Conservation (phyloP, 2,888 invertebrate genomes). For the Venustoraphidia nigricollis region DNA sequence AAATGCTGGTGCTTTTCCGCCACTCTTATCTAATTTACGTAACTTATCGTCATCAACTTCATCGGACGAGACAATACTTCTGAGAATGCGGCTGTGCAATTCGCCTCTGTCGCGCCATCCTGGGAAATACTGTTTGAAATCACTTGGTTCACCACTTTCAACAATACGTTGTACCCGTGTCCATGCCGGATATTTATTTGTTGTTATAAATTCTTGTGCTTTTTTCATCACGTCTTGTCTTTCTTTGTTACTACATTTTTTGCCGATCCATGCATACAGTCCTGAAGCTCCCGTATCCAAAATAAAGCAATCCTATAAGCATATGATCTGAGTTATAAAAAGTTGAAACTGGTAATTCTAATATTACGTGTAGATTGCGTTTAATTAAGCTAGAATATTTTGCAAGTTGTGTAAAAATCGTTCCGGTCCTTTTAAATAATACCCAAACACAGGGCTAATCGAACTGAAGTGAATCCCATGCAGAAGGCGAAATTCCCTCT, state of each 20-base stretch:
- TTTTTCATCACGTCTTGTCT: conserved; percentile 59
- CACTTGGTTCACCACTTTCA: conserved; percentile 69
- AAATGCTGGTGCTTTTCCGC: conserved; percentile 48
- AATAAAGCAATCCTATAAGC: conserved; percentile 55
- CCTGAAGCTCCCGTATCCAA: conserved; percentile 63
- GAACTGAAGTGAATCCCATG: too few relatives aligned
- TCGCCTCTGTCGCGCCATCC: conserved; percentile 59
- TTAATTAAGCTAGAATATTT: too few relatives aligned
- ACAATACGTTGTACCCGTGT: conserved; percentile 58
- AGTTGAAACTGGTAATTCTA: too few relatives aligned
- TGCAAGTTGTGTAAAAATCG: too few relatives aligned
- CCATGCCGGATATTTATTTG: conserved; percentile 64
- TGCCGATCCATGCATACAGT: conserved; percentile 76
- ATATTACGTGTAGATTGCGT: background rate
- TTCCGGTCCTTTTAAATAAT: too few relatives aligned
- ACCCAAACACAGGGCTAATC: background rate
- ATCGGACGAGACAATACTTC: conserved; percentile 4
- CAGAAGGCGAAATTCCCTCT: too few relatives aligned
- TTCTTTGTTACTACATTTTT: conserved; percentile 54
- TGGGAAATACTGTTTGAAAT: conserved; percentile 78
- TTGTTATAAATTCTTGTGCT: conserved; percentile 46
- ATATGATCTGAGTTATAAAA: too few relatives aligned
- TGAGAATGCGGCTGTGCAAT: conserved; percentile 36
- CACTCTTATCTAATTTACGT: conserved; percentile 30
- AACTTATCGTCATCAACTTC: conserved; percentile 17